A percentile compares a stretch with the other conserved stretches of the same genome.
Evolutionary conservation across 2,113 vertebrate species (phyloP).

Genomic region (Rhinichthys klamathensis): DNA sequence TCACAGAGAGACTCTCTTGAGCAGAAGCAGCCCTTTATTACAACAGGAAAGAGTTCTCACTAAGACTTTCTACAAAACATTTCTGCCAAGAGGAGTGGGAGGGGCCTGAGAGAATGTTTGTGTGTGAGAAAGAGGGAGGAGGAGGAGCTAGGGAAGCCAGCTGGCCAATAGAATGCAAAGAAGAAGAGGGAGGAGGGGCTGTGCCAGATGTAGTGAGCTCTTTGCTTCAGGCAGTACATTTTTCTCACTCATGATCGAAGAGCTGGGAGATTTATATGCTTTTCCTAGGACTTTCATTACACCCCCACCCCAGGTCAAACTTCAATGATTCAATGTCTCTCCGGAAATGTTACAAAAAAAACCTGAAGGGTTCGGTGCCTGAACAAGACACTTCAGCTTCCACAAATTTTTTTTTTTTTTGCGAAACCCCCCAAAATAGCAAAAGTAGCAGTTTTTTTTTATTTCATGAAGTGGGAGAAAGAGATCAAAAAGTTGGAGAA

Average conservation of each 20-base stretch:
- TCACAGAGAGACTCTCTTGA: neutral
- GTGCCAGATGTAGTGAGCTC: constrained; percentile 5
- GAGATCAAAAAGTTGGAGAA: neutral
- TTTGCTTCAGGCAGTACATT: neutral
- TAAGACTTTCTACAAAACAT: constrained; percentile 55
- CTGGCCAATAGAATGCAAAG: constrained; percentile 38
- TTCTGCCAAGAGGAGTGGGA: constrained; percentile 52
- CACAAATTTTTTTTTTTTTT: neutral
- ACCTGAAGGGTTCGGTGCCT: neutral
- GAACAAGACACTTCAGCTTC: neutral
- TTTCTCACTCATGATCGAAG: constrained; percentile 27
- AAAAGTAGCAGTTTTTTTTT: neutral
- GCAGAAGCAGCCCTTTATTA: neutral
- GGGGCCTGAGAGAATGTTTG: constrained; percentile 37
- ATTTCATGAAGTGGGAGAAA: neutral
- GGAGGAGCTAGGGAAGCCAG: neutral
- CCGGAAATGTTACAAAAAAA: neutral
- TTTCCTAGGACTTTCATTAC: neutral
- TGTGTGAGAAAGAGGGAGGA: neutral
- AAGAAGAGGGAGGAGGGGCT: constrained; percentile 32
- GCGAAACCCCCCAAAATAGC: neutral
- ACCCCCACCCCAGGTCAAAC: neutral
- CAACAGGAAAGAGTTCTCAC: constrained; percentile 8
- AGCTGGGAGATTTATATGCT: constrained; percentile 24
- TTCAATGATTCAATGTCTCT: constrained; percentile 3